Conservation (phyloP, 1,140 invertebrate species). For the Drosophila littoralis region DNA sequence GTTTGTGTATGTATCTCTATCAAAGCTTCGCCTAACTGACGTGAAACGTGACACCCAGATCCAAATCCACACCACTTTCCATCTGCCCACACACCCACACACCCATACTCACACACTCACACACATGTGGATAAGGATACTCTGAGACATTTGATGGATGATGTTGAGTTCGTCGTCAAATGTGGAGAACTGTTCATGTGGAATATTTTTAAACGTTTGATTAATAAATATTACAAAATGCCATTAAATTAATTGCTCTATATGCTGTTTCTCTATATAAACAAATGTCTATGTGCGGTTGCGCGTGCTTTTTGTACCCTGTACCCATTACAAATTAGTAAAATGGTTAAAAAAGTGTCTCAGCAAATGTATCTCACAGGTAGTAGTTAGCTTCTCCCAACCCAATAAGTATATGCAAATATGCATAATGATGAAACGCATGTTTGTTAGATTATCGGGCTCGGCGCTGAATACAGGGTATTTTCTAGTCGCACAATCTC, state of each 20-base stretch:
- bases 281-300: background rate
- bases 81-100: background rate
- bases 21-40: background rate
- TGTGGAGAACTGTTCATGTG: background rate
- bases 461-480: too few species aligned
- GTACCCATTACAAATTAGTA: background rate
- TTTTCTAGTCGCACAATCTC: too few species aligned
- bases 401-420: too few species aligned
- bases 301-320: background rate
- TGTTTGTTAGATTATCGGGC: too few species aligned
- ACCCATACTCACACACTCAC: background rate
- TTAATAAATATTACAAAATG: conserved; percentile 38
- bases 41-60: conserved; percentile 6
- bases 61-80: background rate
- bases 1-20: conserved; percentile 6
- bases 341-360: too few species aligned
- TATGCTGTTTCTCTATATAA: background rate
- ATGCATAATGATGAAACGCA: too few species aligned
- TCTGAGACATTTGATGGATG: conserved; percentile 34
- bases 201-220: conserved; percentile 31
- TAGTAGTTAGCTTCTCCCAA: too few species aligned
- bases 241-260: conserved; percentile 36
- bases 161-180: conserved; percentile 25
- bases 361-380: too few species aligned
- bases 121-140: background rate